These are phyloP conservation scores for Frankliniella fusca DNA, from an alignment of 2,888 invertebrate species.

Conservation along the genomic window DNA sequence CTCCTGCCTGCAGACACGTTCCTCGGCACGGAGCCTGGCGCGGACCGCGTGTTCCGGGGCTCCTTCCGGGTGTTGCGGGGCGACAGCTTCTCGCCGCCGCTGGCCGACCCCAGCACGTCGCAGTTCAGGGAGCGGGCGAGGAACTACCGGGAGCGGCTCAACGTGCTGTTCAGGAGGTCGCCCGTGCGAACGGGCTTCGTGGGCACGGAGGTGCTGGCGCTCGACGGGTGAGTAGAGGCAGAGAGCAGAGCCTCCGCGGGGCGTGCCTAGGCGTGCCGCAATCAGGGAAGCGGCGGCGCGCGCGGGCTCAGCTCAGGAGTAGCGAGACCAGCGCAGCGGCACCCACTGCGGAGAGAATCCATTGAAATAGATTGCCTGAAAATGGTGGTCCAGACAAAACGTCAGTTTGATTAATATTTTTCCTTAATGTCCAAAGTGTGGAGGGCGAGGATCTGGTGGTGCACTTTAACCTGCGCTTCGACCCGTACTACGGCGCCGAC, in stretches of 20 bases:
- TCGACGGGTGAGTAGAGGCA: conserved; percentile 68
- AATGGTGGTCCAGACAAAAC: too few relatives aligned
- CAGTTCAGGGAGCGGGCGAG: conserved; percentile 69
- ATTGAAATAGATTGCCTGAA: too few relatives aligned
- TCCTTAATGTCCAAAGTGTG: conserved; percentile 48
- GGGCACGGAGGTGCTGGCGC: conserved; percentile 73
- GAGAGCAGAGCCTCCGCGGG: background rate
- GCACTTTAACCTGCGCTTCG: conserved; percentile 80
- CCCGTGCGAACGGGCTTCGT: conserved; percentile 70
- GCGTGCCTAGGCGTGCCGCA: too few relatives aligned
- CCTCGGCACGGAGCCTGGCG: conserved; percentile 64
- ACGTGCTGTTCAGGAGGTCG: conserved; percentile 68
- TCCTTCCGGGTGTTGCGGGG: conserved; percentile 68
- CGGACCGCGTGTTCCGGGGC: conserved; percentile 77
- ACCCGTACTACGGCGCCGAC: conserved; percentile 62
- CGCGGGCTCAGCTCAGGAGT: too few relatives aligned
- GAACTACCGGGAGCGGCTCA: conserved; percentile 70
- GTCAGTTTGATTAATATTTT: too few relatives aligned
- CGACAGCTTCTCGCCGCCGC: conserved; percentile 64
- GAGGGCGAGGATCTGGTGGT: conserved; percentile 71
- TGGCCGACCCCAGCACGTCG: conserved; percentile 63
- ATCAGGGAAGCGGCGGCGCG: too few relatives aligned
- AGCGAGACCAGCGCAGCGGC: too few relatives aligned
- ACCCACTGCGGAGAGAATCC: too few relatives aligned
- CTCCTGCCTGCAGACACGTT: conserved; percentile 61